phyloP scores from a whole-genome alignment of 2,888 invertebrate species.

The Bruchidius siliquastri region DNA sequence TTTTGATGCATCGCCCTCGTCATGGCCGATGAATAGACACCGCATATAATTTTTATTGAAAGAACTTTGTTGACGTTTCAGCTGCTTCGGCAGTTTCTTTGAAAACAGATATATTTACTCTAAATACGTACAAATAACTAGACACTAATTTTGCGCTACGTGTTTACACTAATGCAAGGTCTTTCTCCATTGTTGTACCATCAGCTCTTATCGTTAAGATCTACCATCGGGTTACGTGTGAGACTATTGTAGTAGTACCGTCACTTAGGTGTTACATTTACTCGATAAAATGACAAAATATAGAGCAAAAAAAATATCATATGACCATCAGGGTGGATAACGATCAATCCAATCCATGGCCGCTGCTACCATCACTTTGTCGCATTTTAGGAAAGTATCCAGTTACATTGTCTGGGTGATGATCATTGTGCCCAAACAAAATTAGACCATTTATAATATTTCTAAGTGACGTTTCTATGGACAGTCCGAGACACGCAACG shows the following conservation, averaged over 20 bases:
- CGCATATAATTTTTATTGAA: no score
- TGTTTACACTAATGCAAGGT: no score
- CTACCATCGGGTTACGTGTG: neutral
- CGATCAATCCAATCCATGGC: constrained; percentile 13
- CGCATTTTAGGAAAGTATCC: constrained; percentile 32
- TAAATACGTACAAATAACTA: no score
- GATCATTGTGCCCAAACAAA: constrained; percentile 36
- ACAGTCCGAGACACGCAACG: constrained; percentile 39
- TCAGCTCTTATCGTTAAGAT: neutral
- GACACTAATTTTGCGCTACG: no score
- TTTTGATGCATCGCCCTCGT: no score
- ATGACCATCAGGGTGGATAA: constrained; percentile 13
- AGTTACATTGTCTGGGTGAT: constrained; percentile 36
- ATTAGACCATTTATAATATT: constrained; percentile 47
- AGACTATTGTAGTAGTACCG: neutral
- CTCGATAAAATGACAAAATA: neutral
- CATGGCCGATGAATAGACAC: no score
- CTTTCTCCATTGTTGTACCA: no score
- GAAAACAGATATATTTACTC: no score
- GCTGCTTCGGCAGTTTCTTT: no score
- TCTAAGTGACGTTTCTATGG: constrained; percentile 45
- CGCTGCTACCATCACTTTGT: constrained; percentile 1
- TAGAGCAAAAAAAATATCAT: constrained; percentile 8
- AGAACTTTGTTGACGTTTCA: no score
- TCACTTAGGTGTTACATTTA: neutral